phyloP scores from a whole-genome alignment of 2,888 invertebrate species.

The Ptilodon capucinus region DNA sequence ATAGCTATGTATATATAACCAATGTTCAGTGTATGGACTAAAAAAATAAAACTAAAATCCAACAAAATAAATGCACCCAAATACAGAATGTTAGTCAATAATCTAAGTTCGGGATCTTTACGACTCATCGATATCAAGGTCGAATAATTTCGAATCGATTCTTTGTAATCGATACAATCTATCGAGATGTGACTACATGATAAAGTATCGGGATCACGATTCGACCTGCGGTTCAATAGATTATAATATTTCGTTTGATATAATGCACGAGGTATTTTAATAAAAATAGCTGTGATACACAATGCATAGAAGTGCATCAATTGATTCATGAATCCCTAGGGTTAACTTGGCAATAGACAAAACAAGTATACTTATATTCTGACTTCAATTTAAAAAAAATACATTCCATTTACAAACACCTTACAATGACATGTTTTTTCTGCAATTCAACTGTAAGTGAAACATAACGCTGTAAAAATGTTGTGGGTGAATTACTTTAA shows the following conservation, averaged over 20 bases:
- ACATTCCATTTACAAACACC: no score
- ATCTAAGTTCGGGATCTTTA: conserved; percentile 50
- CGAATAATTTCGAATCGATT: conserved; percentile 60
- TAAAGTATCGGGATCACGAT: conserved; percentile 54
- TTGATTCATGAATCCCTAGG: no score
- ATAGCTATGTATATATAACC: no score
- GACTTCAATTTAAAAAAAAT: no score
- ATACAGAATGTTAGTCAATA: conserved; percentile 44
- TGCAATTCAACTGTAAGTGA: no score
- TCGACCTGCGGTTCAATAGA: conserved; percentile 62
- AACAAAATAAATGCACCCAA: conserved; percentile 9
- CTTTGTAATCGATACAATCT: conserved; percentile 63
- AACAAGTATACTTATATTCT: no score
- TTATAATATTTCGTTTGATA: conserved; percentile 42
- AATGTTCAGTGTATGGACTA: not conserved
- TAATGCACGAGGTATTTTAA: not conserved
- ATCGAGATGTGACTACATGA: conserved; percentile 49
- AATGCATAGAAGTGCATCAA: no score
- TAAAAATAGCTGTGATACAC: not conserved
- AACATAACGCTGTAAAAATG: no score
- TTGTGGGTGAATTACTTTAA: no score
- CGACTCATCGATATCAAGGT: conserved; percentile 58
- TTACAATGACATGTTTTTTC: no score
- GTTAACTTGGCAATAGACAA: no score
- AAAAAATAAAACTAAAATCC: not conserved